These are phyloP conservation scores for Oreohelix idahoensis DNA, from an alignment of 1,140 invertebrate genomes.

Conservation along the genomic window DNA sequence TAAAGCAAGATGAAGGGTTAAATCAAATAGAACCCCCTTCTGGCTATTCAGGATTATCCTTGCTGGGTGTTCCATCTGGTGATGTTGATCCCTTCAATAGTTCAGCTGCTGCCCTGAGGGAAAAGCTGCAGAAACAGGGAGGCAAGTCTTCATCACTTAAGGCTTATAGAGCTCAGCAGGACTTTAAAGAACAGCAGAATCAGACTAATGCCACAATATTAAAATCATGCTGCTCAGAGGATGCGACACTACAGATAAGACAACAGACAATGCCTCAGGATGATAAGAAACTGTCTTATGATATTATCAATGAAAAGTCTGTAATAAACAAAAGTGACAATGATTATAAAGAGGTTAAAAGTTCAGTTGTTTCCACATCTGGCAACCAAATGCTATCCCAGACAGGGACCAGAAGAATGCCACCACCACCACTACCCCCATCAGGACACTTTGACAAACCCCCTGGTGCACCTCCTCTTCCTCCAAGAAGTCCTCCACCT, in stretches of 20 bases:
- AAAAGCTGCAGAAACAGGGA: constrained; percentile 20
- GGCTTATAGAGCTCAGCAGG: constrained; percentile 6
- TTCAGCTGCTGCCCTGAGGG: constrained; percentile 16
- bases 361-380: not conserved
- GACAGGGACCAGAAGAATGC: not conserved
- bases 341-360: not conserved
- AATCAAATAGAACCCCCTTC: not conserved
- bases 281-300: not conserved
- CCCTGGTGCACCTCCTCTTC: not conserved
- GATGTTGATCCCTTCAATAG: constrained; percentile 5
- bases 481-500: constrained; percentile 23
- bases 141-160: constrained; percentile 33
- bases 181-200: not conserved
- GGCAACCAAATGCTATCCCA: not conserved
- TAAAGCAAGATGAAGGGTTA: not conserved
- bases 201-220: not conserved
- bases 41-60: no score
- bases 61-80: not conserved
- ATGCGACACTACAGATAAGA: not conserved
- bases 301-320: not conserved
- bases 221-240: not conserved
- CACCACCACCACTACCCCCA: constrained; percentile 23
- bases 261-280: not conserved
- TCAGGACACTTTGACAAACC: not conserved
- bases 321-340: not conserved